phyloP scores from a whole-genome alignment of 2,797 vertebrate species.

The Sciaenops ocellatus region DNA sequence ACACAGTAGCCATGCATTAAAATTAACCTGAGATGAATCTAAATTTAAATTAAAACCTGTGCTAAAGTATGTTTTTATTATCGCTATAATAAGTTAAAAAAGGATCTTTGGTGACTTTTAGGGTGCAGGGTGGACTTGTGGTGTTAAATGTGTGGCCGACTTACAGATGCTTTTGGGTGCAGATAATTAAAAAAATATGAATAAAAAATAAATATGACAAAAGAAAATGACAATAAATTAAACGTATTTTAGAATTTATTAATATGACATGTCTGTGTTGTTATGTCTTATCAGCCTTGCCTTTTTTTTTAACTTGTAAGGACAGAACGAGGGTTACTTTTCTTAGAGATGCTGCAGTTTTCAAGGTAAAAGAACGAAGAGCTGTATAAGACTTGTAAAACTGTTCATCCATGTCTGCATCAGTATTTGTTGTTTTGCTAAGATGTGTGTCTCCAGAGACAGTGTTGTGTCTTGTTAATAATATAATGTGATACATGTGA shows the following conservation, averaged over 20 bases:
- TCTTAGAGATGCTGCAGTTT: background rate
- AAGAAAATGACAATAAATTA: background rate
- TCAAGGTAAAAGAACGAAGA: too few species aligned
- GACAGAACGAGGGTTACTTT: background rate
- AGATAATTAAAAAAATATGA: background rate
- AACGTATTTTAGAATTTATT: too few species aligned
- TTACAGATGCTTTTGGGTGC: background rate
- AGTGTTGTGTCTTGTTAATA: background rate
- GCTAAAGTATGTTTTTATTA: background rate
- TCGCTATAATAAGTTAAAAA: background rate
- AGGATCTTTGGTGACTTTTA: background rate
- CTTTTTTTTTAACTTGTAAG: too few species aligned
- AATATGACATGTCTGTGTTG: too few species aligned
- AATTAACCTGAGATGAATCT: too few species aligned
- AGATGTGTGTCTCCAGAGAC: background rate
- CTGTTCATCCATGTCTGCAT: background rate
- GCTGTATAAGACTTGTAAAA: background rate
- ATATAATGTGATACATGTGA: slow-evolving; percentile 39
- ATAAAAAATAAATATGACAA: background rate
- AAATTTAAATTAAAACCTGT: too few species aligned
- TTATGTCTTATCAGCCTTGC: background rate
- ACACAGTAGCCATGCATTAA: too few species aligned
- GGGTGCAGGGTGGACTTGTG: background rate
- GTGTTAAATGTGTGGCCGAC: background rate
- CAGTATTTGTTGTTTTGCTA: background rate